Base-by-base conservation (phyloP, 2,888 invertebrate species). In the Synanthedon formicaeformis region DNA sequence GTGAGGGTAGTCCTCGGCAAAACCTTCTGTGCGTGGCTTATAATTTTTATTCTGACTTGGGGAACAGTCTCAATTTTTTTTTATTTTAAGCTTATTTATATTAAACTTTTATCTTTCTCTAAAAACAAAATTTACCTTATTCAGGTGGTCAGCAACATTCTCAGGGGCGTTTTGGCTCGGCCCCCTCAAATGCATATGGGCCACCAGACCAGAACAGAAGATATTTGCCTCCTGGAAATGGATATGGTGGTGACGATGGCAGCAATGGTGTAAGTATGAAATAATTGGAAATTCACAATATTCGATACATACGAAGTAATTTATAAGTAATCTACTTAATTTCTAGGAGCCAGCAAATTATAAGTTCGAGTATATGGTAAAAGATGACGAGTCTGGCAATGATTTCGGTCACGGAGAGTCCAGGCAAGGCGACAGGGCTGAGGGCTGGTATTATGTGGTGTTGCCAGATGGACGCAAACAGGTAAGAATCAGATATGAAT, bases 401-500 rank as follows among this genome's bases (percentile, higher is more conserved):
- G 91, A 92, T 65, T 92, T 92, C 59, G 92, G 92, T 0, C 92
- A 92, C 69, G 86, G 89, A 64, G 92, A 92, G 69, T 80, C 89
- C 5, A 84, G 92, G 40, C 88, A 90, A 65, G 91, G 91, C 3
- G 91, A 91, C 61, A 78, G 88, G 48, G 89, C 92, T 10, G 86
- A 89, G 51, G 92, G 92, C 1, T 73, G 88, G 40, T 92, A 92
- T 78, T 91, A 91, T 61, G 92, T 92, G 1, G 73, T 91, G 3
- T 74, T 92, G 53, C 92, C 92, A 58, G 92, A 92, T 73, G 92
- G 92, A 50, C 89, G 92, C 65, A 92, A 90, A 69, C 92, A 92
- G 85, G 88, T 88, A 56, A 53, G 50, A n/a, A 34, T 27, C 27
- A 27, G 8, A 27, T 27, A 27, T n/a, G n/a, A n/a, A n/a, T n/a